These are phyloP conservation scores for Entosphenus tridentatus DNA, from an alignment of 2,113 vertebrate species.

Conservation along the genomic window DNA sequence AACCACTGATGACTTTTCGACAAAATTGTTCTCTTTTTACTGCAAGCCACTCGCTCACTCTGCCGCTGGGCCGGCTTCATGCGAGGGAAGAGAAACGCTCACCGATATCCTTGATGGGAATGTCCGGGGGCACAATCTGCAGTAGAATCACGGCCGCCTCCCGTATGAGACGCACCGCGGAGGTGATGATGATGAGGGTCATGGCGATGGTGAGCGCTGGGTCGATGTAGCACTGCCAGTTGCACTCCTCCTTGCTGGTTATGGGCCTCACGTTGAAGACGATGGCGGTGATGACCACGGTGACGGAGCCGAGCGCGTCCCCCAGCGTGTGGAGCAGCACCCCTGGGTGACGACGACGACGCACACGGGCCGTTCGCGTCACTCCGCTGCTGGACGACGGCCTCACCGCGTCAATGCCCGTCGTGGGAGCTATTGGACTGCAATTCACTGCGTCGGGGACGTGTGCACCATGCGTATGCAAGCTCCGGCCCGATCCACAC, in stretches of 20 bases:
- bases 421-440: no score
- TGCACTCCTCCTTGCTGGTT: constrained; percentile 16
- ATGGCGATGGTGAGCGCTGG: constrained; percentile 42
- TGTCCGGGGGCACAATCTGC: constrained; percentile 39
- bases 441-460: no score
- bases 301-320: constrained; percentile 37
- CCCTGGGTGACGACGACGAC: constrained; percentile 15
- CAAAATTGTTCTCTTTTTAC: no score
- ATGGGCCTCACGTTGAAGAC: constrained; percentile 35
- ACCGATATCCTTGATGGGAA: constrained; percentile 31
- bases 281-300: constrained; percentile 29
- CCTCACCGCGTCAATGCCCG: no score
- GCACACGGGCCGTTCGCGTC: no score
- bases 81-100: constrained; percentile 15
- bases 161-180: constrained; percentile 39
- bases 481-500: no score
- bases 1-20: no score
- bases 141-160: constrained; percentile 42
- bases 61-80: no score
- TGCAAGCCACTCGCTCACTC: no score
- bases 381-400: no score
- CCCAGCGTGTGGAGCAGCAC: constrained; percentile 42
- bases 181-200: constrained; percentile 42
- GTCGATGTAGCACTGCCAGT: constrained; percentile 60
- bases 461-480: no score